Base-by-base conservation (phyloP, 2,888 invertebrate species). In the Teinopalpus imperialis region DNA sequence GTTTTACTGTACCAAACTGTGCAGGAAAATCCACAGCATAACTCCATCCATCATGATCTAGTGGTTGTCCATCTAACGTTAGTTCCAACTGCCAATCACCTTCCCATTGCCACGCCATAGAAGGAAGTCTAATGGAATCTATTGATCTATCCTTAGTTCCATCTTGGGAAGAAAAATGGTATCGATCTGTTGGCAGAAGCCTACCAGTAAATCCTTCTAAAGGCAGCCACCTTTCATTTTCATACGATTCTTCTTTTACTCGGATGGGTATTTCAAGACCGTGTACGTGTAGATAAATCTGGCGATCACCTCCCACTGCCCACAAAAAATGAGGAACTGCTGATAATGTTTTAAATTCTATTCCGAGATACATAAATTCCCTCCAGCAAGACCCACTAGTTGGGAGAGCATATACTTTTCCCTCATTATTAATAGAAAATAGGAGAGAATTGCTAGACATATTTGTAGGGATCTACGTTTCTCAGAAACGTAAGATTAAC, bases 61-160 rank as follows among this genome's bases (percentile, higher is more conserved):
- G 83, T 1, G 96, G 94, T 64, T 97, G 95, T 9, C 97, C 97
- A 73, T 96, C 94, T 57, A 95, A 85, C 2, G 94, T 94, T 10
- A 95, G 90, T 69, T 97, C 96, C 43, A 96, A 87, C 61, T 94
- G 93, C 97, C 98, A 98, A 57, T 97, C 96, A 1, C 95, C 95
- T 85, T 98, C 98, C 98, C 98, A 98, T 66, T 96, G 95, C 98
- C 98, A 98, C 8, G 97, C 96, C 93, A 96, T 94, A 0, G 97
- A 97, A 3, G 98, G 98, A 32, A 98, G 81, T 51, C 95, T 90
- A 49, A 98, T 95, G 72, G 93, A 93, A 61, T 95, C 94, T 54
- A 95, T 93, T 20, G 93, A 92, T 47, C 96, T 90, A 62, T 95
- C 94, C 21, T 92, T 90, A 4, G 92, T 91, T 3, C 98, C 98